A percentile compares a stretch with the other conserved stretches of the same genome.
Evolutionary conservation across 2,888 invertebrate species (phyloP).

Genomic region (Scaptomyza tumidula): DNA sequence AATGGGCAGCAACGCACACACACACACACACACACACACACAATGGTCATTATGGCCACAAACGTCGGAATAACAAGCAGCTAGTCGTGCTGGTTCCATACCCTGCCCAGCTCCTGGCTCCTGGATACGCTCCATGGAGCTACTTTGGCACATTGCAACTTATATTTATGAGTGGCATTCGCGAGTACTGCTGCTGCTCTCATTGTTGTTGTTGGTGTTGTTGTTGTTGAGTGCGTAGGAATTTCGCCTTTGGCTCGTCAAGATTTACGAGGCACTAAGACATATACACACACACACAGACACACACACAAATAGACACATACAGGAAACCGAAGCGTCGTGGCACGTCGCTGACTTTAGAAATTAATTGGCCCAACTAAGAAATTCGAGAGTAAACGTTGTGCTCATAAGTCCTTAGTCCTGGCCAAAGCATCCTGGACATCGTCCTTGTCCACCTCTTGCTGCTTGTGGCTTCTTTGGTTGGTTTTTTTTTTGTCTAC

Average conservation of each 20-base stretch:
- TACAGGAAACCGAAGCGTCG: constrained; percentile 32
- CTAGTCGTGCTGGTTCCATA: not conserved
- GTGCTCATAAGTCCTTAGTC: constrained; percentile 74
- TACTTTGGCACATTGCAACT: constrained; percentile 58
- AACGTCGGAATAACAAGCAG: constrained; percentile 68
- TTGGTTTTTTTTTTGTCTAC: constrained; percentile 7
- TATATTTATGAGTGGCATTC: constrained; percentile 75
- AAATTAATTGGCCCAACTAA: constrained; percentile 81
- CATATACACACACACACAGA: constrained; percentile 39
- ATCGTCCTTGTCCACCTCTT: constrained; percentile 16
- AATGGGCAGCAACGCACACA: constrained; percentile 37
- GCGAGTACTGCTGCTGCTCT: constrained; percentile 44
- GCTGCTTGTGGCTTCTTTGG: constrained; percentile 44
- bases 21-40: constrained; percentile 32
- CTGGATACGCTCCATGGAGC: constrained; percentile 10
- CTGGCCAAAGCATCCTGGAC: constrained; percentile 31
- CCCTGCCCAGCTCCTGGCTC: not conserved
- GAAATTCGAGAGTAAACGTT: constrained; percentile 77
- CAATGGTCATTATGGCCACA: constrained; percentile 73
- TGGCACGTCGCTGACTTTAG: constrained; percentile 76
- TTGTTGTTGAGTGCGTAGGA: constrained; percentile 65
- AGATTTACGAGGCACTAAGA: constrained; percentile 72
- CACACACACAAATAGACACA: not conserved
- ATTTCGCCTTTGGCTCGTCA: constrained; percentile 78
- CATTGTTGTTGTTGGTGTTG: constrained; percentile 15